Evolutionary conservation across 2,888 invertebrate species (phyloP), one percentile per base, ranked within the genome.

Genomic region (Chalcis sispes): DNA sequence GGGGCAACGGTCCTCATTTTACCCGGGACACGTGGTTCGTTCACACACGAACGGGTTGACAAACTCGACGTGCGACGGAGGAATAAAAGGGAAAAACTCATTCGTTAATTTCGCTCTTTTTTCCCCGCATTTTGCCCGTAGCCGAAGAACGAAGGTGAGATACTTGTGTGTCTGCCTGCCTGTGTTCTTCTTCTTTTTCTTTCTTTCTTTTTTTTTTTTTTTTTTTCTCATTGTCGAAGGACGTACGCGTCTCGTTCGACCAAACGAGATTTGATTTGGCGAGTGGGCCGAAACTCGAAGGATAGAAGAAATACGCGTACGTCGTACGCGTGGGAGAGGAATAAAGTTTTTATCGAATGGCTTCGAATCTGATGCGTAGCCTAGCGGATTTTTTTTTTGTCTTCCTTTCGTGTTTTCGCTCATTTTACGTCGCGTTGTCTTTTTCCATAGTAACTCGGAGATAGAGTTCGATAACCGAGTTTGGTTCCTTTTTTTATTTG

Each of bases 331-430:
- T 2, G 25, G n/a, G 36, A 36, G 27, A n/a, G 8, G 36, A 50
- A 10, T n/a, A 27, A 70, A 73, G 25, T 73, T 73, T 66, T 73
- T 66, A 73, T 66, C 66, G 42, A 59, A 40, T 59, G 50, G 32
- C 32, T 32, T 23, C 20, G n/a, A 18, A 4, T 10, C 10, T 23
- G 13, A 59, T 59, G 40, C 23, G 65, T 15, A 2, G 36, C 20
- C 52, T 66, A 52, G 66, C 52, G 52, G 59, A 50, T 73, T 66
- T 56, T 65, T 65, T 32, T n/a, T 18, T 42, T 29, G 10, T 50
- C 20, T 48, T 18, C 29, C 20, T 52, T 25, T 23, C 52, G n/a
- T n/a, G n/a, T n/a, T n/a, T n/a, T n/a, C n/a, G n/a, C n/a, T n/a
- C n/a, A n/a, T n/a, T n/a, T n/a, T n/a, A n/a, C n/a, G n/a, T n/a